Evolutionary conservation across 2,797 vertebrate genomes (phyloP), one percentile per base, ranked within the genome.

Genomic region (Oophaga sylvatica): DNA sequence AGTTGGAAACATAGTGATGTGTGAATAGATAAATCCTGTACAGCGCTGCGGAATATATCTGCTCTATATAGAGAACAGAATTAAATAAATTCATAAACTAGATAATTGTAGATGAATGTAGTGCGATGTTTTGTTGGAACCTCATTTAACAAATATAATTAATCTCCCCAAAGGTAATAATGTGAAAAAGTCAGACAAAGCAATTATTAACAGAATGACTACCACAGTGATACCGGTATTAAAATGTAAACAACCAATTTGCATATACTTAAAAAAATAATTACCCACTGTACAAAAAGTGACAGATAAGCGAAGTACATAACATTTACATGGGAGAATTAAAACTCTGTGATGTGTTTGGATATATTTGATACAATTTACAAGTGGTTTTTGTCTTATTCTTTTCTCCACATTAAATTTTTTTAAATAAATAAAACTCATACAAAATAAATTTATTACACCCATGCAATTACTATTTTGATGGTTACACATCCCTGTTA

Each of bases 191-290:
- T 53, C 73, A 75, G 71, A 48, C 41, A 53, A 26, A 77, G 26
- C 73, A 56, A 75, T 53, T 77, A 26, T 59, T 79, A 29, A 59
- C 2, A 29, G 59, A 79, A 59, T 79, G 59, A 15, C 26, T 57
- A 79, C 56, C n/a, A 17, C 56, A 79, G 26, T 6, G 77, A 79
- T 60, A 16, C 3, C 16, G 1, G 26, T 56, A 59, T 79, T 57
- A 60, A 79, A 59, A 79, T 79, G 29, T 79, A 79, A 79, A 59
- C 77, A 57, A 60, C 4, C 56, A 59, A 79, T 79, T 29, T 79
- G 77, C 77, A 79, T 79, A 57, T 31, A 79, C 77, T 79, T 57
- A 57, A 31, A 79, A 77, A 59, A 57, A 79, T 79, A 79, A 79
- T 60, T 79, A 79, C 77, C 56, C 56, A 17, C 77, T 79, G 31